Conservation (phyloP, 2,888 invertebrate species). For the Lysandra coridon region DNA sequence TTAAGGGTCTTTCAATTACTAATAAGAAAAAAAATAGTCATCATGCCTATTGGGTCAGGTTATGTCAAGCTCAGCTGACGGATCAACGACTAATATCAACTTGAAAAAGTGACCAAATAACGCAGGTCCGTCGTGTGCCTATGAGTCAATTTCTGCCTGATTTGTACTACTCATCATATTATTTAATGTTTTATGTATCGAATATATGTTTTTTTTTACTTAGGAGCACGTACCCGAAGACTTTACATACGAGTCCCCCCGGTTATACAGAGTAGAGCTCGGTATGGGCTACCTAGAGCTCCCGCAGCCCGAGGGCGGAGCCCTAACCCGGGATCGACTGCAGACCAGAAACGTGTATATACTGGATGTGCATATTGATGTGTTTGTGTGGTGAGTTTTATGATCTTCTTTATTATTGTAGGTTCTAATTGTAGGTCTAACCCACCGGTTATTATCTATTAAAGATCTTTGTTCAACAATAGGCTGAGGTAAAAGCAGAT, state of each 20-base stretch:
- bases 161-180: too few species aligned
- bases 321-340: conserved; percentile 88
- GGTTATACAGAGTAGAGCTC: conserved; percentile 95
- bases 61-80: too few species aligned
- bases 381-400: conserved; percentile 93
- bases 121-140: too few species aligned
- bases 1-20: too few species aligned
- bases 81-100: too few species aligned
- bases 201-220: too few species aligned
- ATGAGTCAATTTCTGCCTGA: too few species aligned
- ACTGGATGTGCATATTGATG: conserved; percentile 95
- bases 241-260: conserved; percentile 84
- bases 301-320: conserved; percentile 91
- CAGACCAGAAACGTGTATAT: conserved; percentile 97
- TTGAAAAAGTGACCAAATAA: too few species aligned
- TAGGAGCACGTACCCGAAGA: conserved; percentile 87
- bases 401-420: neutral
- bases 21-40: too few species aligned
- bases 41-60: too few species aligned
- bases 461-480: neutral
- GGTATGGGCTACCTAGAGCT: conserved; percentile 99
- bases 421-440: neutral
- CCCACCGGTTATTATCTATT: neutral
- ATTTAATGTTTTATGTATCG: too few species aligned
- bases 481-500: too few species aligned